Conservation (phyloP, 53 echinoderm and acorn worm genomes). For the Zoroaster sp. region DNA sequence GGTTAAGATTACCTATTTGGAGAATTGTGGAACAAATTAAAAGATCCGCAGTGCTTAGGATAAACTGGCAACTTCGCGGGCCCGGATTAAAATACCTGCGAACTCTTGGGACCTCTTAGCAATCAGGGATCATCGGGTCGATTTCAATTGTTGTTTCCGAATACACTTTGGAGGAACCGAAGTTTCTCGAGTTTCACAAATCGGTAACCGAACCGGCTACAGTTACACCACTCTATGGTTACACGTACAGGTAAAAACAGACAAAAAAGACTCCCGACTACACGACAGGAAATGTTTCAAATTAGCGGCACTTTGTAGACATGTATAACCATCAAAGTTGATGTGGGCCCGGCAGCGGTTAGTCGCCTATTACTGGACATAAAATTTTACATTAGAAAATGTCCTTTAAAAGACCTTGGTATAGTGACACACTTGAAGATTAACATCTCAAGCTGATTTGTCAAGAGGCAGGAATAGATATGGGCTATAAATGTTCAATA, state of each 20-base stretch:
- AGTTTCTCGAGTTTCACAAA: slow-evolving; percentile 1
- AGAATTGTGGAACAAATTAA: background rate
- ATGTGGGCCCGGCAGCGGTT: background rate
- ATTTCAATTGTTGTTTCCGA: background rate
- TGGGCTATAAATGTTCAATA: background rate
- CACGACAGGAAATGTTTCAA: slow-evolving; percentile 14
- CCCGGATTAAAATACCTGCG: slow-evolving; percentile 29
- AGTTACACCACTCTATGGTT: too few relatives aligned
- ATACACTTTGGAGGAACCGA: background rate
- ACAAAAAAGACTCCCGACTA: background rate
- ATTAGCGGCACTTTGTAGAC: slow-evolving; percentile 22
- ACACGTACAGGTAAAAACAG: background rate
- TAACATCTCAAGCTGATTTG: too few relatives aligned
- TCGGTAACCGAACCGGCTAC: background rate
- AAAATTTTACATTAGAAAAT: background rate
- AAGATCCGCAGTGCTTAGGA: background rate
- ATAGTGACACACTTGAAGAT: too few relatives aligned
- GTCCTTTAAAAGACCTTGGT: too few relatives aligned
- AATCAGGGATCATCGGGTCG: slow-evolving; percentile 27
- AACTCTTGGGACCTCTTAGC: slow-evolving; percentile 11
- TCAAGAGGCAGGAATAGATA: background rate
- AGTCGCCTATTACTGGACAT: background rate
- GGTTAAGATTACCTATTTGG: background rate
- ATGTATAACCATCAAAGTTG: background rate
- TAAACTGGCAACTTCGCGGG: slow-evolving; percentile 3